These are phyloP conservation scores for Echeneis naucrates DNA, from an alignment of 2,797 vertebrate genomes.

Conservation along the genomic window DNA sequence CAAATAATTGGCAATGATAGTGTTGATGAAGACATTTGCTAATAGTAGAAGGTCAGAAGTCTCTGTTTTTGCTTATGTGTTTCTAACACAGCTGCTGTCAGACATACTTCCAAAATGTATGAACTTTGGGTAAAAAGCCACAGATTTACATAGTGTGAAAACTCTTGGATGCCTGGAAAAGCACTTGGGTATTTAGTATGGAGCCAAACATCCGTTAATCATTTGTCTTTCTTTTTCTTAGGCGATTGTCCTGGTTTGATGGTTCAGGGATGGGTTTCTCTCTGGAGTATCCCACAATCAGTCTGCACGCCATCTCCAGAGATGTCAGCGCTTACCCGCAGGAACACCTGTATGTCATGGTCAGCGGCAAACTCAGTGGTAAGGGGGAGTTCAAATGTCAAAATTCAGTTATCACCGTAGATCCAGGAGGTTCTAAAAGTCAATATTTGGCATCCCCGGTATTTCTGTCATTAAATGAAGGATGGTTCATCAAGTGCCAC, in stretches of 20 bases:
- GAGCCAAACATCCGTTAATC: neutral
- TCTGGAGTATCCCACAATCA: conserved; percentile 94
- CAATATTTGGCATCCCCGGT: neutral
- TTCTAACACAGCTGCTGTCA: neutral
- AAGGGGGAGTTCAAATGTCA: conserved; percentile 26
- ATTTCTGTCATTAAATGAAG: neutral
- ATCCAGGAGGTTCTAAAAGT: neutral
- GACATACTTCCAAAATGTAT: no score
- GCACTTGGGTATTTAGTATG: no score
- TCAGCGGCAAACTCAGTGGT: conserved; percentile 92
- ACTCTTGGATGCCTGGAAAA: no score
- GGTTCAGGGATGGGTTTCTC: conserved; percentile 92
- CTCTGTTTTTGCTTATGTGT: neutral
- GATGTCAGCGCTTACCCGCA: conserved; percentile 90
- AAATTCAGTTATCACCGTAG: neutral
- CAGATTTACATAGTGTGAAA: no score
- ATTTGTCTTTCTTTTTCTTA: conserved; percentile 55
- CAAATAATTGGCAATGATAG: no score
- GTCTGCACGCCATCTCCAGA: conserved; percentile 94
- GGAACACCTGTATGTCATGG: conserved; percentile 98
- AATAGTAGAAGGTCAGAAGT: no score
- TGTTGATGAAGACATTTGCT: no score
- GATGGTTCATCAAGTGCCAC: neutral
- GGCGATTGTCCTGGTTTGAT: conserved; percentile 93
- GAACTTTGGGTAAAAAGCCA: no score